phyloP scores from a whole-genome alignment of 1,140 invertebrate genomes.

The Diorhabda elongata region DNA sequence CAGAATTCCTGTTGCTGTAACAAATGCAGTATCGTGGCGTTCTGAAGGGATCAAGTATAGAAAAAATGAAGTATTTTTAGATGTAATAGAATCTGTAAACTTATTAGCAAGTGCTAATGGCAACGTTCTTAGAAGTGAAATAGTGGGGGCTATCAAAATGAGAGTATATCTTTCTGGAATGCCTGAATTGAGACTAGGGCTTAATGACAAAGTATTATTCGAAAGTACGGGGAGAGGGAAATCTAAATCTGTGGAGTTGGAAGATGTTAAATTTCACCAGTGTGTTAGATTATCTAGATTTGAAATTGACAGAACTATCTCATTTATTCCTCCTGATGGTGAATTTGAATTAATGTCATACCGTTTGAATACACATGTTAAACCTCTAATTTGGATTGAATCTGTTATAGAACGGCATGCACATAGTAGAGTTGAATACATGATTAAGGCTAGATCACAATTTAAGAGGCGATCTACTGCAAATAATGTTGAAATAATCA shows the following conservation, averaged over 20 bases:
- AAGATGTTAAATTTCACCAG: slow-evolving; percentile 99
- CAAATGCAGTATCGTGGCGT: slow-evolving; percentile 99
- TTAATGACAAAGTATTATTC: slow-evolving; percentile 99
- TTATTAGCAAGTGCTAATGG: slow-evolving; percentile 96
- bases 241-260: slow-evolving; percentile 97
- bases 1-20: slow-evolving; percentile 97
- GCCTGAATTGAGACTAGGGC: slow-evolving; percentile 95
- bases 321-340: slow-evolving; percentile 98
- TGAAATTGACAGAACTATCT: slow-evolving; percentile 98
- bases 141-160: slow-evolving; percentile 99
- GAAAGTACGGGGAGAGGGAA: slow-evolving; percentile 97
- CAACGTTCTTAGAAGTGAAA: slow-evolving; percentile 96
- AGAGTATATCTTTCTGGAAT: slow-evolving; percentile 98
- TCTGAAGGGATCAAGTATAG: slow-evolving; percentile 99
- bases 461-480: slow-evolving; percentile 97
- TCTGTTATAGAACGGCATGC: slow-evolving; percentile 98
- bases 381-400: slow-evolving; percentile 99
- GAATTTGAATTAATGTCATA: slow-evolving; percentile 99
- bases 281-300: slow-evolving; percentile 96
- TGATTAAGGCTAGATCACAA: slow-evolving; percentile 99
- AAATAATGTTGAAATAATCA: slow-evolving; percentile 99
- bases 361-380: slow-evolving; percentile 93
- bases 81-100: slow-evolving; percentile 99
- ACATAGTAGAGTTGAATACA: slow-evolving; percentile 97
- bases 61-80: slow-evolving; percentile 99